These are phyloP conservation scores for Rhopalosiphum maidis DNA, from an alignment of 1,140 invertebrate species.

Conservation along the genomic window DNA sequence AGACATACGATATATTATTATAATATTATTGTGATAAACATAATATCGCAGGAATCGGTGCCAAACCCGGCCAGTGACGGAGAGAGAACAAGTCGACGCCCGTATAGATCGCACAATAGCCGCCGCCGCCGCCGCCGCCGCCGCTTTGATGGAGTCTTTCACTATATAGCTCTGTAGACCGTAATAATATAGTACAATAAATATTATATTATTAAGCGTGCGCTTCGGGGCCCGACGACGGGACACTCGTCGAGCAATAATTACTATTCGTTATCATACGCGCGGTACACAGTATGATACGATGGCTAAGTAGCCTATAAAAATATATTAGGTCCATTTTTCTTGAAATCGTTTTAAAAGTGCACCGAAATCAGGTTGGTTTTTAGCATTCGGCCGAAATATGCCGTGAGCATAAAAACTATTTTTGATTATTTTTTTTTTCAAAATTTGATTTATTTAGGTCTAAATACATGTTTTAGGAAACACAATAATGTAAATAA, in stretches of 20 bases:
- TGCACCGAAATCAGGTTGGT: not conserved
- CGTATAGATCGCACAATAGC: not conserved
- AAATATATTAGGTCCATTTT: not conserved
- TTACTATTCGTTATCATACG: not conserved
- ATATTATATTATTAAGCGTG: not conserved
- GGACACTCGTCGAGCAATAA: not conserved
- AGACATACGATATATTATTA: not conserved
- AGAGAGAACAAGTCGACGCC: not conserved
- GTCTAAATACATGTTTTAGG: too few relatives aligned
- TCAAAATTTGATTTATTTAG: too few relatives aligned
- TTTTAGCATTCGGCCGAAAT: not conserved
- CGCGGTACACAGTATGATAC: not conserved
- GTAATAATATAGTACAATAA: not conserved
- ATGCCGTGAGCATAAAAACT: too few relatives aligned
- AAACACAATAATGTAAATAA: too few relatives aligned
- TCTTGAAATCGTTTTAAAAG: not conserved
- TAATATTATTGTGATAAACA: slow-evolving; percentile 1
- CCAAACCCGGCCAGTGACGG: not conserved
- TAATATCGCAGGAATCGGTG: slow-evolving; percentile 5
- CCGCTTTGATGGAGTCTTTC: not conserved
- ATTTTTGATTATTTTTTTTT: too few relatives aligned
- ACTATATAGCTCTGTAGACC: not conserved
- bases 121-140: too few relatives aligned
- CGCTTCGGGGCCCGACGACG: not conserved
- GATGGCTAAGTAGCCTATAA: not conserved